These are phyloP conservation scores for Lepeophtheirus nordmannii DNA, from an alignment of 2,888 invertebrate species.

Conservation along the genomic window DNA sequence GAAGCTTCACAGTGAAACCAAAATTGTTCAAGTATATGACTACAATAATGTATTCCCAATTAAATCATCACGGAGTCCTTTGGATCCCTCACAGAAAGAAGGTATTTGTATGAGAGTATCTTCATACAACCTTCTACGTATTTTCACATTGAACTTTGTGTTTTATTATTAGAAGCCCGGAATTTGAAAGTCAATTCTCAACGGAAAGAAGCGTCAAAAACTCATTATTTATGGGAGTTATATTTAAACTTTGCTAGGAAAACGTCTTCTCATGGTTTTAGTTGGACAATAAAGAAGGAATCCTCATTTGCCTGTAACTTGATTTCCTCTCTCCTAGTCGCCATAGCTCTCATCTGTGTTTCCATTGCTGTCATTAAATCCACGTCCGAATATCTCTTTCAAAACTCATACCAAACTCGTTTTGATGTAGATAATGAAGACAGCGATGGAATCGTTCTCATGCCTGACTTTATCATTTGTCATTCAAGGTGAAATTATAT, in stretches of 20 bases:
- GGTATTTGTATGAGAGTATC: too few species aligned
- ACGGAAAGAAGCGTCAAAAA: too few species aligned
- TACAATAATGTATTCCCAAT: too few species aligned
- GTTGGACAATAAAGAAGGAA: neutral
- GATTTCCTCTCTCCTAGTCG: neutral
- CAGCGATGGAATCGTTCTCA: neutral
- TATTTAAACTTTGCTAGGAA: neutral
- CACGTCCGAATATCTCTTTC: neutral
- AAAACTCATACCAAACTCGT: neutral
- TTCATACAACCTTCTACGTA: too few species aligned
- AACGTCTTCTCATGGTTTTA: neutral
- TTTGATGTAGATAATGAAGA: neutral
- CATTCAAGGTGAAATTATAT: conserved; percentile 6
- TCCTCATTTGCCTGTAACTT: neutral
- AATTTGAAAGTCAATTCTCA: too few species aligned
- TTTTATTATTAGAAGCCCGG: too few species aligned
- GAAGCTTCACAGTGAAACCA: too few species aligned
- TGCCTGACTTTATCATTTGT: neutral
- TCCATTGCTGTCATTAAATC: neutral
- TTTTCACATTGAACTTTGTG: too few species aligned
- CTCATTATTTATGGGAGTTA: too few species aligned
- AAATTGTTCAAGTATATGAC: too few species aligned
- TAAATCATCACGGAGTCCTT: too few species aligned
- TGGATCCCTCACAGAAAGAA: too few species aligned
- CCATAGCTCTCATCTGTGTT: neutral